These are phyloP conservation scores for Papilio aristodemus DNA, from an alignment of 1,140 invertebrate species.

Conservation along the genomic window DNA sequence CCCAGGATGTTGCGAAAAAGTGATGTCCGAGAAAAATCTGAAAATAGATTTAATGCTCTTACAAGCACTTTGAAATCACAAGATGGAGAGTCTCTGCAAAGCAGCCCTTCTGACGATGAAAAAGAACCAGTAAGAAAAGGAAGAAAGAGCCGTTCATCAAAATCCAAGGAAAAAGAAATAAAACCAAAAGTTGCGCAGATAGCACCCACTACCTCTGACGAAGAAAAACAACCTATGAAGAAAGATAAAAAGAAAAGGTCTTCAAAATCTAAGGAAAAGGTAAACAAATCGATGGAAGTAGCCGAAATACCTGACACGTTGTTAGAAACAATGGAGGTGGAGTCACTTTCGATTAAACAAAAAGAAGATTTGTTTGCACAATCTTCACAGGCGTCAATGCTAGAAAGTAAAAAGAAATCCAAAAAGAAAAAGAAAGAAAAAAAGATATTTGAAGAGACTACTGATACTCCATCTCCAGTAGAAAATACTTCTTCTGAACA, in stretches of 20 bases:
- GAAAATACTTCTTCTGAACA: conserved; percentile 47
- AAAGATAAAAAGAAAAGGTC: conserved; percentile 65
- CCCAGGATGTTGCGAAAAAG: conserved; percentile 41
- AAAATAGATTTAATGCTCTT: conserved; percentile 68
- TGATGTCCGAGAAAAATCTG: conserved; percentile 58
- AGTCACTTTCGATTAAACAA: conserved; percentile 32
- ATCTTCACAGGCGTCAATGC: conserved; percentile 34
- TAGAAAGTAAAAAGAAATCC: conserved; percentile 55
- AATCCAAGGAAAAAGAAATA: conserved; percentile 64
- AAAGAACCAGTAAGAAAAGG: conserved; percentile 45
- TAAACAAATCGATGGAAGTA: conserved; percentile 38
- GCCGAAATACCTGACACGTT: conserved; percentile 33
- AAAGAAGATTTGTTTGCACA: conserved; percentile 41
- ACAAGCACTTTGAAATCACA: conserved; percentile 52
- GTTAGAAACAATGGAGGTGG: conserved; percentile 38
- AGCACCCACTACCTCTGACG: conserved; percentile 46
- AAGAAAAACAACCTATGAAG: conserved; percentile 54
- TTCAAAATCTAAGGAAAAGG: conserved; percentile 58
- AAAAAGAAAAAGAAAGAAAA: conserved; percentile 72
- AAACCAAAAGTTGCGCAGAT: conserved; percentile 40
- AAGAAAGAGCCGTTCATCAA: conserved; percentile 53
- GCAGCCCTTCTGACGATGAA: conserved; percentile 48
- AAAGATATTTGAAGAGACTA: conserved; percentile 39
- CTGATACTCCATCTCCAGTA: conserved; percentile 38
- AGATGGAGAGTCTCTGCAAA: conserved; percentile 43